A percentile compares a stretch with the other conserved stretches of the same genome.
Evolutionary conservation across 2,888 invertebrate species (phyloP).

Genomic region (Eristalis pertinax): DNA sequence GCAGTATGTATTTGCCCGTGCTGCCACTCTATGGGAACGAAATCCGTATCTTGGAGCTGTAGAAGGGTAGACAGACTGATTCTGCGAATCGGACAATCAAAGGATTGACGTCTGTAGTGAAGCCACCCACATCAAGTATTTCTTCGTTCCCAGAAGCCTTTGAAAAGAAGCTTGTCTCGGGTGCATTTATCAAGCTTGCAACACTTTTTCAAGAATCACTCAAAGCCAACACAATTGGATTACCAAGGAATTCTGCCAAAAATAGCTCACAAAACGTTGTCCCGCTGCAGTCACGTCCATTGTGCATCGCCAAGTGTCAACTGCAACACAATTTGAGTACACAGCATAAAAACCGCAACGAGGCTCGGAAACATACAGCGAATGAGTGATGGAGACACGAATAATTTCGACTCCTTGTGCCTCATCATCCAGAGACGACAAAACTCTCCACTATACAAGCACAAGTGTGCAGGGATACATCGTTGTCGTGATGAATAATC

Average conservation of each 20-base stretch:
- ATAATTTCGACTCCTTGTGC: slow-evolving; percentile 19
- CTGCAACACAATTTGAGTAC: slow-evolving; percentile 23
- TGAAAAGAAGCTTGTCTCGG: too few relatives aligned
- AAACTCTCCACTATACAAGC: slow-evolving; percentile 21
- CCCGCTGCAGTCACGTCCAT: slow-evolving; percentile 6
- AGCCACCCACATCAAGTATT: too few relatives aligned
- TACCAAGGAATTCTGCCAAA: slow-evolving; percentile 8
- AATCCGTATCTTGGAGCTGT: too few relatives aligned
- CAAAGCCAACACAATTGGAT: neutral
- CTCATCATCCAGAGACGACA: neutral
- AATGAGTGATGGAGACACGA: neutral
- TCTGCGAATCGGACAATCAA: too few relatives aligned
- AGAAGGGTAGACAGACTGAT: too few relatives aligned
- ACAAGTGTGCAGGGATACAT: neutral
- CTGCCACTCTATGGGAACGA: too few relatives aligned
- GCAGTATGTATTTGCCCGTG: too few relatives aligned
- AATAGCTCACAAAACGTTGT: slow-evolving; percentile 43
- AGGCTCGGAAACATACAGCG: neutral
- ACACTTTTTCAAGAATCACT: neutral
- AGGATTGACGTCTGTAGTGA: too few relatives aligned
- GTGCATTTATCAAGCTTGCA: too few relatives aligned
- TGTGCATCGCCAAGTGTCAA: slow-evolving; percentile 51
- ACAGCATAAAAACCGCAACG: neutral
- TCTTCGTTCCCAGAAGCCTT: too few relatives aligned
- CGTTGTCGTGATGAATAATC: slow-evolving; percentile 40